phyloP scores from a whole-genome alignment of 37 sponge, comb jelly and placozoan species.

The Theonella swinhoei region DNA sequence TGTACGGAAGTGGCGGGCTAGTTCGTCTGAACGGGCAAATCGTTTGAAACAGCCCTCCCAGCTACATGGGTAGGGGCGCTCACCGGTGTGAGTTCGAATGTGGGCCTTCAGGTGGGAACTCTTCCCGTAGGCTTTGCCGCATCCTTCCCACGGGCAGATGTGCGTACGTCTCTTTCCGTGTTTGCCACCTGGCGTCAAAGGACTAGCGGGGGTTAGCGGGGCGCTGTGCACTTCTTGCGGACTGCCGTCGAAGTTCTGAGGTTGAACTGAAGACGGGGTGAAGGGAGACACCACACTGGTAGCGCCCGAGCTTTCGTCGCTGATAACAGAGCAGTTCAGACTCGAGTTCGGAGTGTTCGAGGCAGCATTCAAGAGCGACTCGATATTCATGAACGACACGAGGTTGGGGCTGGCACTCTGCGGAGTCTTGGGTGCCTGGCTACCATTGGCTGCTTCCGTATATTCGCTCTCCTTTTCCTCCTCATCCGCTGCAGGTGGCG shows the following conservation, averaged over 20 bases:
- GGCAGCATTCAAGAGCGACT: conserved; percentile 79
- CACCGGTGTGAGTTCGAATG: conserved; percentile 98
- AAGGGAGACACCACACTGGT: not conserved
- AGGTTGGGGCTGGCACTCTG: conserved; percentile 7
- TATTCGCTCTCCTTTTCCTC: not conserved
- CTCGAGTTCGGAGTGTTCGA: conserved; percentile 33
- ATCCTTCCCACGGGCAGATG: conserved; percentile 87
- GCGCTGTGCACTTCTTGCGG: not conserved
- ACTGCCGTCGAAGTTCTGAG: not conserved
- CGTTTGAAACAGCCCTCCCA: conserved; percentile 95
- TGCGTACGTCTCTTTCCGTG: conserved; percentile 82
- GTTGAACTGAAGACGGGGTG: not conserved
- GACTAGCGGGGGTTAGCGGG: not conserved
- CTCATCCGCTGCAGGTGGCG: not conserved
- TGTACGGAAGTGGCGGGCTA: conserved; percentile 96
- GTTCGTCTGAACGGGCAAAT: conserved; percentile 98
- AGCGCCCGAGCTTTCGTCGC: not conserved
- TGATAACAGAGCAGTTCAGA: conserved; percentile 22
- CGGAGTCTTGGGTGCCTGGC: not conserved
- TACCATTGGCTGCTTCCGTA: not conserved
- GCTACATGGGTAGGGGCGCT: conserved; percentile 94
- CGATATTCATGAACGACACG: conserved; percentile 63
- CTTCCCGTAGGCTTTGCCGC: conserved; percentile 96
- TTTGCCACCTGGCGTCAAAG: conserved; percentile 1
- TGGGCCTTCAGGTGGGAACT: conserved; percentile 99